Base-by-base conservation (phyloP, 2,113 vertebrate species). In the Blennius ocellaris region DNA sequence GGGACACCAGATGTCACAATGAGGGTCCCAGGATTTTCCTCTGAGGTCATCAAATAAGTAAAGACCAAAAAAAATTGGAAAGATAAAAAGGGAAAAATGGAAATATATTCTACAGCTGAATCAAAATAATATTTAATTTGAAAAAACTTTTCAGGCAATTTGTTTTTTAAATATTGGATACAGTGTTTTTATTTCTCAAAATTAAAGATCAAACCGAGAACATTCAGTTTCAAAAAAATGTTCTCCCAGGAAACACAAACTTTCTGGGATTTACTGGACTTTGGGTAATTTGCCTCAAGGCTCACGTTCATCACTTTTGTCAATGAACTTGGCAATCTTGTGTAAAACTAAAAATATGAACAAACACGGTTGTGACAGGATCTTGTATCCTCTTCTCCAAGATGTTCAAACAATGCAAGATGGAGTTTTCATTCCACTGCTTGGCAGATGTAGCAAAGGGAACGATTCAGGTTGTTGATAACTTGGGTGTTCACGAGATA, bases 331-430 rank as follows among this genome's bases (percentile, higher is more conserved):
- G 48, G 41, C 69, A 38, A 2, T 76, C 1, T 40, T 82, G 52
- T 68, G 80, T 15, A 82, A 83, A 57, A 12, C 39, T 16, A 16
- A 75, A 51, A 44, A 83, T 71, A 6, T 72, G 11, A 73, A 67
- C 0, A 74, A 17, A 16, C 57, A 43, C 38, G 41, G 62, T 15
- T 73, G 21, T 69, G 47, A 63, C 6, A 0, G 3, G 1, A 10
- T 77, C 10, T 39, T 68, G 2, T 14, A 56, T 15, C 73, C 51
- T 38, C 73, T 80, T 59, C 36, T 77, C 45, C 50, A 73, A 11
- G 68, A 76, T 36, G 0, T 61, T 0, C 62, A 68, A 76, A 56
- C 49, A n/a, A 73, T 77, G 58, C 14, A 82, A 30, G 39, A 64
- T 41, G 40, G 73, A 14, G 5, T 77, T 53, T 82, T 58, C 6